Evolutionary conservation across 2,888 invertebrate species (phyloP).

Genomic region (Lycia hirtaria): DNA sequence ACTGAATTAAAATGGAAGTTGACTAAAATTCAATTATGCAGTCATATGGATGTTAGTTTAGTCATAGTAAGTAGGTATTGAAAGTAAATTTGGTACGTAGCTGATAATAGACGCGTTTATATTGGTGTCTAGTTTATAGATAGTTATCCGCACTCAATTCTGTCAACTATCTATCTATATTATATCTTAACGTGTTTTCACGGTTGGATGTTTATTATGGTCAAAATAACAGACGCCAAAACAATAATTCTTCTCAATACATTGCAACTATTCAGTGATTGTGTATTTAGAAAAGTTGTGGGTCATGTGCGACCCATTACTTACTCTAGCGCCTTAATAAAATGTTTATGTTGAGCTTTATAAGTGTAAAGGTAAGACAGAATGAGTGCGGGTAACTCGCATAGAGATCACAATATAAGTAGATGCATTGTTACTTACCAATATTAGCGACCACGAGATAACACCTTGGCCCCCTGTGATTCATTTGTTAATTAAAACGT

Average conservation of each 20-base stretch:
- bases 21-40: conserved; percentile 79
- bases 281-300: background rate
- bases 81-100: conserved; percentile 44
- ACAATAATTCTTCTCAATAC: too few relatives aligned
- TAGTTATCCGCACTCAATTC: conserved; percentile 37
- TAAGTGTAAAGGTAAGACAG: background rate
- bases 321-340: background rate
- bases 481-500: conserved; percentile 75
- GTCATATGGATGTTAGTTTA: conserved; percentile 72
- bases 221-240: too few relatives aligned
- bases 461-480: conserved; percentile 82
- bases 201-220: too few relatives aligned
- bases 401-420: conserved; percentile 57
- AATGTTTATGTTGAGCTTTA: too few relatives aligned
- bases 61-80: conserved; percentile 58
- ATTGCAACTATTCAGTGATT: too few relatives aligned
- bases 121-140: conserved; percentile 61
- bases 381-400: conserved; percentile 40
- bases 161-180: too few relatives aligned
- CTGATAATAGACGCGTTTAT: conserved; percentile 51
- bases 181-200: too few relatives aligned
- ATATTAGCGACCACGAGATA: conserved; percentile 70
- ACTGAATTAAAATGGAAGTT: conserved; percentile 79
- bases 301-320: background rate
- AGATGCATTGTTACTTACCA: conserved; percentile 52